Conservation (phyloP, 2,113 vertebrate species). For the Platichthys flesus region DNA sequence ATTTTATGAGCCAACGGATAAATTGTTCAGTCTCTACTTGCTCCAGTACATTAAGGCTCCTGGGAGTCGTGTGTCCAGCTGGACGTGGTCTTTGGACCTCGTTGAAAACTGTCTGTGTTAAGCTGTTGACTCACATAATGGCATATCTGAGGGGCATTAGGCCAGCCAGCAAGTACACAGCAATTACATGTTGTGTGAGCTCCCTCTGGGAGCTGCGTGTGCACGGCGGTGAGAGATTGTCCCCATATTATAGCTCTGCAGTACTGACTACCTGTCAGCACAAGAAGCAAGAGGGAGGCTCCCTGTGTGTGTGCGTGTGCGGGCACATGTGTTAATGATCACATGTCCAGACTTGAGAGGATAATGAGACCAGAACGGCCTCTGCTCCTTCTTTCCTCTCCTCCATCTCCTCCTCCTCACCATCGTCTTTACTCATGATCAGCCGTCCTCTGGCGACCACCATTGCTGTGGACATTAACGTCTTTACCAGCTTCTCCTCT, state of each 20-base stretch:
- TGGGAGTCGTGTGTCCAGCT: constrained; percentile 14
- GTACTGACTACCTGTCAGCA: constrained; percentile 65
- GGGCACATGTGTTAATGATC: constrained; percentile 56
- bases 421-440: not conserved
- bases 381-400: not conserved
- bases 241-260: constrained; percentile 25
- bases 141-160: constrained; percentile 31
- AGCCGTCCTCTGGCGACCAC: not conserved
- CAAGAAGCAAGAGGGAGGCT: constrained; percentile 47
- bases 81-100: not conserved
- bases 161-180: not conserved
- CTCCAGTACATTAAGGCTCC: constrained; percentile 18
- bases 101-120: constrained; percentile 38
- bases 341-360: constrained; percentile 71
- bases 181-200: constrained; percentile 53
- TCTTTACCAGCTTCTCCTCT: not conserved
- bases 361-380: constrained; percentile 53
- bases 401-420: not conserved
- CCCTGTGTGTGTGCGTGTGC: constrained; percentile 18
- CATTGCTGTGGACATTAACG: not conserved
- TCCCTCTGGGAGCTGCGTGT: constrained; percentile 19
- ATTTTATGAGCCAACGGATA: no score
- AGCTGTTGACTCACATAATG: constrained; percentile 57
- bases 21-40: not conserved
- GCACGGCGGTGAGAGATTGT: constrained; percentile 36